phyloP scores from a whole-genome alignment of 92 coral and sea anemone species.

The Zoanthus gigantus region DNA sequence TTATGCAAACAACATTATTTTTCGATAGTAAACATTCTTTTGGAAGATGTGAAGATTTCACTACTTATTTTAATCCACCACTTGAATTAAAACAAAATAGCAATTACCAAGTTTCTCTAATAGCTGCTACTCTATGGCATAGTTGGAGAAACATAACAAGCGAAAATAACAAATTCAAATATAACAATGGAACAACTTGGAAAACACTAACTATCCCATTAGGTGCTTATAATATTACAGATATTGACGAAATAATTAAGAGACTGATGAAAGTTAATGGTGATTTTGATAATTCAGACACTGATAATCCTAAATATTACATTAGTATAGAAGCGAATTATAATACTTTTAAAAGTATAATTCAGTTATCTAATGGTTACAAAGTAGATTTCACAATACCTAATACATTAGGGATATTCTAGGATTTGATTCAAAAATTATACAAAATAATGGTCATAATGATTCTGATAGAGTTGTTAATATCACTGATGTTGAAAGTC shows the following conservation, averaged over 20 bases:
- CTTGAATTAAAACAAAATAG: not conserved
- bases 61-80: not conserved
- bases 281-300: slow-evolving; percentile 1
- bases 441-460: slow-evolving; percentile 39
- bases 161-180: slow-evolving; percentile 45
- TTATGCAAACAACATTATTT: not conserved
- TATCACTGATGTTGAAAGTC: slow-evolving; percentile 34
- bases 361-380: slow-evolving; percentile 12
- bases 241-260: slow-evolving; percentile 33
- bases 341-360: not conserved
- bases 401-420: slow-evolving; percentile 27
- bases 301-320: not conserved
- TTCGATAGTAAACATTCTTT: not conserved
- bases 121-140: slow-evolving; percentile 46
- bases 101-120: slow-evolving; percentile 19
- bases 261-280: slow-evolving; percentile 2
- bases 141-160: slow-evolving; percentile 37
- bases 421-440: slow-evolving; percentile 38
- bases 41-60: slow-evolving; percentile 24
- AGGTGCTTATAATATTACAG: slow-evolving; percentile 45
- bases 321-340: not conserved
- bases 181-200: slow-evolving; percentile 47
- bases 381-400: slow-evolving; percentile 49
- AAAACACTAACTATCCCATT: not conserved
- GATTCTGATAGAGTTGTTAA: slow-evolving; percentile 16